A percentile compares a stretch with the other conserved stretches of the same genome.
phyloP scores from a whole-genome alignment of 2,888 invertebrate genomes.

The Schizotus pectinicornis region DNA sequence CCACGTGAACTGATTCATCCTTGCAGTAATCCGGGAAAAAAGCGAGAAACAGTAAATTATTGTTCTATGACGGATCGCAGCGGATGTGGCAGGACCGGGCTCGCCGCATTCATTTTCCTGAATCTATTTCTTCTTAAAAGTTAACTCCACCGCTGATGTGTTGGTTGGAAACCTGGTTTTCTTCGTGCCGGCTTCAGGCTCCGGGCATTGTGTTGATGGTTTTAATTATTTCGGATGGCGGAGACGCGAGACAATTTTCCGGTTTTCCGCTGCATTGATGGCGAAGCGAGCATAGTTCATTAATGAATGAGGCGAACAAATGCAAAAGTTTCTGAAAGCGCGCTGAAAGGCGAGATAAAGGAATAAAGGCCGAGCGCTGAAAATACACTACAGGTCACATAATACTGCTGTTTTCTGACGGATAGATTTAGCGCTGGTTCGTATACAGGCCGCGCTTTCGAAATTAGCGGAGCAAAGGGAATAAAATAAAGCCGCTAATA shows the following conservation, averaged over 20 bases:
- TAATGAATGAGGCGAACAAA: constrained; percentile 59
- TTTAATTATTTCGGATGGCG: constrained; percentile 19
- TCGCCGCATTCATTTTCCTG: too few relatives aligned
- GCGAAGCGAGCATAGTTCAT: constrained; percentile 50
- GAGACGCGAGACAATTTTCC: constrained; percentile 49
- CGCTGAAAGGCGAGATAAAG: constrained; percentile 59
- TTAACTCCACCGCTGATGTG: too few relatives aligned
- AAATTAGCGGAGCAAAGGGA: constrained; percentile 49
- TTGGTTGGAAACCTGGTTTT: too few relatives aligned
- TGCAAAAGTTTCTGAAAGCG: constrained; percentile 55
- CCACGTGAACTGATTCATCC: too few relatives aligned
- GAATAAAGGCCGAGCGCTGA: constrained; percentile 55
- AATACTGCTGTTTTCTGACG: constrained; percentile 51
- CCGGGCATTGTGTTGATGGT: constrained; percentile 1
- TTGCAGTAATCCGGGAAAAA: too few relatives aligned
- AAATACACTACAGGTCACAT: constrained; percentile 55
- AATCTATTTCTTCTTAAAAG: too few relatives aligned
- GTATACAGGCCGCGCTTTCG: constrained; percentile 45
- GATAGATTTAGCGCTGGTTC: constrained; percentile 50
- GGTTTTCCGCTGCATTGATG: constrained; percentile 54
- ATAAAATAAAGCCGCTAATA: constrained; percentile 23
- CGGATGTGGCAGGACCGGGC: too few relatives aligned
- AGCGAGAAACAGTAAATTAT: too few relatives aligned
- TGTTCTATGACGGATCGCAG: too few relatives aligned
- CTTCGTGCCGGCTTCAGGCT: too few relatives aligned